These are phyloP conservation scores for Pangasianodon hypophthalmus DNA, from an alignment of 2,113 vertebrate genomes.

Conservation along the genomic window DNA sequence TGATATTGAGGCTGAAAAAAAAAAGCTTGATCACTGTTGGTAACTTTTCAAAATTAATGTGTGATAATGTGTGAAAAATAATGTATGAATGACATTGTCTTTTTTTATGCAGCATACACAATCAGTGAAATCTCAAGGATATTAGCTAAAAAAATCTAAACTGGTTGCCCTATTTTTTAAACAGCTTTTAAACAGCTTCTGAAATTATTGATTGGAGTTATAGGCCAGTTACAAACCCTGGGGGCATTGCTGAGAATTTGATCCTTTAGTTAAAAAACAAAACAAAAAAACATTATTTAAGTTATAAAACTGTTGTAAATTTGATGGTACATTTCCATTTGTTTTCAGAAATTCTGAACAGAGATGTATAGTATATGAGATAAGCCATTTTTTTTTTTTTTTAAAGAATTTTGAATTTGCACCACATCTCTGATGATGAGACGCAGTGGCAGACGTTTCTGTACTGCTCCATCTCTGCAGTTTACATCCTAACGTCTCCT, in stretches of 20 bases:
- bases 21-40: neutral
- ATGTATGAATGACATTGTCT: neutral
- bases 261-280: neutral
- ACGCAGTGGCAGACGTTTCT: neutral
- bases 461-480: neutral
- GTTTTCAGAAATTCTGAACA: neutral
- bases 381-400: neutral
- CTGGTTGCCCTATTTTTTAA: neutral
- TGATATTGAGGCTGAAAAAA: neutral
- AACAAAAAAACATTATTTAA: neutral
- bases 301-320: neutral
- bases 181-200: neutral
- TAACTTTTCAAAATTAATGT: neutral
- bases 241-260: neutral
- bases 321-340: neutral
- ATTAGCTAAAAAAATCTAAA: too few relatives aligned
- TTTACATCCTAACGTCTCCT: slow-evolving; percentile 50
- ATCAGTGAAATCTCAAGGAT: neutral
- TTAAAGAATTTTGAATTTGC: neutral
- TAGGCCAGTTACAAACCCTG: neutral
- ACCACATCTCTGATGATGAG: neutral
- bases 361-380: neutral
- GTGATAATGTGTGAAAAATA: neutral
- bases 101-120: neutral
- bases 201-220: neutral